phyloP scores from a whole-genome alignment of 2,797 vertebrate species.

The Oceanodroma leucorhoa region DNA sequence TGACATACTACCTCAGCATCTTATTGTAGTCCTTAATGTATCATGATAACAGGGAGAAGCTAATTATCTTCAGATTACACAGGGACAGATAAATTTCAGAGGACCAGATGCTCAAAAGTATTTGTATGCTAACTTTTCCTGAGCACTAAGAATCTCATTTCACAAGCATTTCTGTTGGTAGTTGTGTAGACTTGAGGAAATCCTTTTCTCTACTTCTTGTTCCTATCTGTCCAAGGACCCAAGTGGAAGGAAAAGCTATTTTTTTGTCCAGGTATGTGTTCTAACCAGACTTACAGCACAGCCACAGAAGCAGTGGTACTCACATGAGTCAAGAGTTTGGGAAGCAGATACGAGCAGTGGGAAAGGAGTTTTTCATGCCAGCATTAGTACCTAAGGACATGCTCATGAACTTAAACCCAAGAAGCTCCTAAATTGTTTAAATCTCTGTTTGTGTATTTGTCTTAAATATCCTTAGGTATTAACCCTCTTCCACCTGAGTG shows the following conservation, averaged over 20 bases:
- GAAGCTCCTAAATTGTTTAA: not conserved
- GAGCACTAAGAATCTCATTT: not conserved
- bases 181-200: not conserved
- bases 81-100: not conserved
- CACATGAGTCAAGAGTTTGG: not conserved
- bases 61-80: not conserved
- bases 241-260: not conserved
- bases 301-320: not conserved
- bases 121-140: not conserved
- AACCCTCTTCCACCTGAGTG: not conserved
- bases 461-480: not conserved
- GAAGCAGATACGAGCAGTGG: not conserved
- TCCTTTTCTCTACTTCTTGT: not conserved
- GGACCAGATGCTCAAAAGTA: not conserved
- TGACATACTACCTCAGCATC: not conserved
- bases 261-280: not conserved
- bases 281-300: not conserved
- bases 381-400: not conserved
- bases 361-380: not conserved
- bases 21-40: not conserved
- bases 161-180: not conserved
- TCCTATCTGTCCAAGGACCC: not conserved
- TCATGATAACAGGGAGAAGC: not conserved
- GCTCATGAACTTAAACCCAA: not conserved
- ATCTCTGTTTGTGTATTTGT: not conserved